These are phyloP conservation scores for Enteromius paludinosus DNA, from an alignment of 2,797 vertebrate genomes.

Conservation along the genomic window DNA sequence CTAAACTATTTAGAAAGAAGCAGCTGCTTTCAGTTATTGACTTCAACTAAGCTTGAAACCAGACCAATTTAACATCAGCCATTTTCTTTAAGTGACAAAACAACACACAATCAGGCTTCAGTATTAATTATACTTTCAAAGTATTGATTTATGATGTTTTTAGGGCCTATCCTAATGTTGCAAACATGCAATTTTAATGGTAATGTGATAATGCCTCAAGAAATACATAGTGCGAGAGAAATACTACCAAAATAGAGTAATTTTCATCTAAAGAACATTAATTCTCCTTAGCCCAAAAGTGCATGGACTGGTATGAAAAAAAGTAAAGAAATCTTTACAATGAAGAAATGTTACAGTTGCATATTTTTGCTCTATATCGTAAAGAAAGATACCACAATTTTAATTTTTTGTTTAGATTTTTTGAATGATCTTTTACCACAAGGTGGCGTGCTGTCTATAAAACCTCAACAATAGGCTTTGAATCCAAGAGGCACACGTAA, in stretches of 20 bases:
- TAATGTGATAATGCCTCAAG: not conserved
- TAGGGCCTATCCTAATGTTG: not conserved
- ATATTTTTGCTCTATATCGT: not conserved
- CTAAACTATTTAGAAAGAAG: conserved; percentile 47
- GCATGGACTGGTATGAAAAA: not conserved
- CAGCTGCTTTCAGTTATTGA: conserved; percentile 64
- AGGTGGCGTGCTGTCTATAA: conserved; percentile 61
- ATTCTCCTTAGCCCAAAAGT: not conserved
- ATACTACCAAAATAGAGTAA: not conserved
- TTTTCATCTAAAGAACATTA: not conserved
- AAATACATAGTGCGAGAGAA: not conserved
- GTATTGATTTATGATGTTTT: not conserved
- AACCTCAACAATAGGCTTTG: not conserved
- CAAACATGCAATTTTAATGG: not conserved
- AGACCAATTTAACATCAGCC: conserved; percentile 56
- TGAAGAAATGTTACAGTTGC: not conserved
- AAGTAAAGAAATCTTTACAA: not conserved
- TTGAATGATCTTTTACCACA: conserved; percentile 59
- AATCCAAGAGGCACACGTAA: conserved; percentile 14
- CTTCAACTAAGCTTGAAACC: conserved; percentile 62
- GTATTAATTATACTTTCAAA: not conserved
- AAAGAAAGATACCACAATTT: no score
- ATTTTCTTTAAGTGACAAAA: not conserved
- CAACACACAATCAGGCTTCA: not conserved
- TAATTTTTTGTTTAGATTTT: no score